Evolutionary conservation across 2,113 vertebrate species (phyloP).

Genomic region (Gnathonemus longibarbis): DNA sequence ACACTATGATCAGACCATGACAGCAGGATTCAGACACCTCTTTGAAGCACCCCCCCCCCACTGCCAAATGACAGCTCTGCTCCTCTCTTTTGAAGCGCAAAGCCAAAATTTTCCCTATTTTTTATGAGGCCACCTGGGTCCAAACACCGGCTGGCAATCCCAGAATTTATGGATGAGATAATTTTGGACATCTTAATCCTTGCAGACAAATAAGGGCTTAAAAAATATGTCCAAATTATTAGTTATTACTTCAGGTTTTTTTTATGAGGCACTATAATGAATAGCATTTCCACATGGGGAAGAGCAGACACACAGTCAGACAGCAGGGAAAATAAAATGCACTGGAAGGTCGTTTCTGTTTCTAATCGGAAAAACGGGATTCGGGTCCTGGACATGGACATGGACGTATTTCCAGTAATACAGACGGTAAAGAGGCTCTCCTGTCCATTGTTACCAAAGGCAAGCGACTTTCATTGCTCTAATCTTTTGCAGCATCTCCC

Average conservation of each 20-base stretch:
- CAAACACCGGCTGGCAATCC: constrained; percentile 15
- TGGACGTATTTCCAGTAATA: background rate
- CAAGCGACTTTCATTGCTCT: background rate
- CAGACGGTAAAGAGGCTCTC: background rate
- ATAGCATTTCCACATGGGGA: background rate
- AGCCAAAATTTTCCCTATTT: background rate
- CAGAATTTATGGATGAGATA: constrained; percentile 11
- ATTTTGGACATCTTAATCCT: background rate
- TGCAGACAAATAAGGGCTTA: background rate
- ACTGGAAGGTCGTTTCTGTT: background rate
- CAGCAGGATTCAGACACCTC: background rate
- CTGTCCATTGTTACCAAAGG: background rate
- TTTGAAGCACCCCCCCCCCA: background rate
- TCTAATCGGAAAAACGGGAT: background rate
- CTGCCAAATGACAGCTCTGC: background rate
- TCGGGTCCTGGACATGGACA: background rate
- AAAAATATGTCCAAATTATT: background rate
- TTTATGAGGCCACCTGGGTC: constrained; percentile 11
- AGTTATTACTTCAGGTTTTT: background rate
- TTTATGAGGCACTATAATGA: background rate
- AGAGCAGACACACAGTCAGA: background rate
- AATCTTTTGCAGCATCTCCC: background rate
- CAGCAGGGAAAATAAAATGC: background rate
- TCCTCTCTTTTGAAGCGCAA: constrained; percentile 29
- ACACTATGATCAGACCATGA: background rate